phyloP scores from a whole-genome alignment of 2,797 vertebrate genomes.

The Sternarchorhynchus goeldii region DNA sequence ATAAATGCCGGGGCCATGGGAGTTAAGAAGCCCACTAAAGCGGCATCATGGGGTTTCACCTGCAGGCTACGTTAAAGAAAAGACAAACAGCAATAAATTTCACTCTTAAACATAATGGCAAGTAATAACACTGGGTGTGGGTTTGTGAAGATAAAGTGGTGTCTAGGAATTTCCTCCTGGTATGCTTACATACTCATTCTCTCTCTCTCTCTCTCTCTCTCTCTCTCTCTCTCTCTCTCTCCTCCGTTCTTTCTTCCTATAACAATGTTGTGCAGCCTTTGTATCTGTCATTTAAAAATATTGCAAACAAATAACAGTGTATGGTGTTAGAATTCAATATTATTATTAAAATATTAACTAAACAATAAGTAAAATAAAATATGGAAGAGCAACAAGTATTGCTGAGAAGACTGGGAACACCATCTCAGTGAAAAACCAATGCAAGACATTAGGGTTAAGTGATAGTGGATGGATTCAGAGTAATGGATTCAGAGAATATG shows the following conservation, averaged over 20 bases:
- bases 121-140: conserved; percentile 66
- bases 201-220: conserved; percentile 7
- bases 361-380: too few species aligned
- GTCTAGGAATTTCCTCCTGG: conserved; percentile 50
- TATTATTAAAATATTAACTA: too few species aligned
- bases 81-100: conserved; percentile 56
- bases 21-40: conserved; percentile 48
- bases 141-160: conserved; percentile 39
- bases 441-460: not conserved
- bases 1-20: conserved; percentile 33
- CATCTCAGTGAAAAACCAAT: not conserved
- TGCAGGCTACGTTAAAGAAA: conserved; percentile 59
- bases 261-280: not conserved
- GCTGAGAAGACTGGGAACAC: not conserved
- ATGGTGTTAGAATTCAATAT: too few species aligned
- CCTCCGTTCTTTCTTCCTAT: not conserved
- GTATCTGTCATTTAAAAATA: not conserved
- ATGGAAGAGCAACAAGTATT: not conserved
- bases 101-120: conserved; percentile 68
- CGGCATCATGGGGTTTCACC: conserved; percentile 51
- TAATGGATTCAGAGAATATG: conserved; percentile 4
- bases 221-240: conserved; percentile 4
- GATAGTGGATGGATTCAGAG: not conserved
- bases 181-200: not conserved
- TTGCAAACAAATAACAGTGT: too few species aligned